Evolutionary conservation across 2,888 invertebrate genomes (phyloP).

Genomic region (Galeruca laticollis): DNA sequence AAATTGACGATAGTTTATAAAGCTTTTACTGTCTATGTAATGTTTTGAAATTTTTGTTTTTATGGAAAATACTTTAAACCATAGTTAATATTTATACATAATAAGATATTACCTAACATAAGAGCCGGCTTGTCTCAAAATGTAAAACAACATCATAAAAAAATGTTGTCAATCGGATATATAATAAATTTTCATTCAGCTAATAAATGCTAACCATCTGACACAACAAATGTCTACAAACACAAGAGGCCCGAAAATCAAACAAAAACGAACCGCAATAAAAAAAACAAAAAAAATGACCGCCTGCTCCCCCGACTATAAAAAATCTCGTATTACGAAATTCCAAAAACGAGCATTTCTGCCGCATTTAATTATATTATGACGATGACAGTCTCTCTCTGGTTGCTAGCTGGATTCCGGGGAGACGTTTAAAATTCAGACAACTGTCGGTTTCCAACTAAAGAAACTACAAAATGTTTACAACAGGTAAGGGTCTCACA

Average conservation of each 20-base stretch:
- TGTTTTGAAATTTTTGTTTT: neutral
- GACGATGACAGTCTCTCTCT: conserved; percentile 35
- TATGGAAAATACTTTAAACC: neutral
- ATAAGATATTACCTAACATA: neutral
- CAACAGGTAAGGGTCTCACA: conserved; percentile 48
- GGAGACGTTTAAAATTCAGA: conserved; percentile 45
- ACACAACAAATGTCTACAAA: conserved; percentile 34
- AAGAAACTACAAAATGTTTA: conserved; percentile 48
- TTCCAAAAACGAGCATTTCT: conserved; percentile 44
- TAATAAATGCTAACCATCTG: conserved; percentile 29
- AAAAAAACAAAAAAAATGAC: conserved; percentile 24
- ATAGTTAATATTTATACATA: neutral
- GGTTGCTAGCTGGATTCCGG: conserved; percentile 35
- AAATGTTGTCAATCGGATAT: conserved; percentile 1
- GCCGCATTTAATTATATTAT: conserved; percentile 45
- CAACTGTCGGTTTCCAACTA: conserved; percentile 44
- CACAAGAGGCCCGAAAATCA: conserved; percentile 27
- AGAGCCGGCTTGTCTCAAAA: neutral
- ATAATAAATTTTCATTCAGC: conserved; percentile 30
- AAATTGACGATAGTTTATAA: too few species aligned
- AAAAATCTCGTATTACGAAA: conserved; percentile 44
- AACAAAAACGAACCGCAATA: conserved; percentile 31
- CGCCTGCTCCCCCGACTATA: conserved; percentile 31
- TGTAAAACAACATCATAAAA: conserved; percentile 10
- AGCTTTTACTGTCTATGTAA: too few species aligned